Percentiles rank a stretch among this genome's conserved stretches.
Evolutionary conservation across 2,113 vertebrate species (phyloP).

Genomic region (Eurypyga helias): DNA sequence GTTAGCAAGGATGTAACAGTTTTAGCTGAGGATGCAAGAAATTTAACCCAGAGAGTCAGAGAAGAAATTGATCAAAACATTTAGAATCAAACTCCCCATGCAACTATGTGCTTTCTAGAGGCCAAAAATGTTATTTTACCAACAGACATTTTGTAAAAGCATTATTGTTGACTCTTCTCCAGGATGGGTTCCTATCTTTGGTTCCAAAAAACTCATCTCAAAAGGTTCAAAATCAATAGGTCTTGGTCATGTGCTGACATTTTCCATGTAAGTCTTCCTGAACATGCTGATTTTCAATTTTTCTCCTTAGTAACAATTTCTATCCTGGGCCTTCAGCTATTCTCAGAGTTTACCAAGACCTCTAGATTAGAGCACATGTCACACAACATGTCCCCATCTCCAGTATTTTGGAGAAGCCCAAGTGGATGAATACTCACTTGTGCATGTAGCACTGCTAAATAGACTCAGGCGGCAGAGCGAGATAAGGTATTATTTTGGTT

Average conservation of each 20-base stretch:
- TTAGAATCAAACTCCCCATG: neutral
- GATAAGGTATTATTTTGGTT: neutral
- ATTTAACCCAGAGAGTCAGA: neutral
- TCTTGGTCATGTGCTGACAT: neutral
- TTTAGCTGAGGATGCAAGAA: neutral
- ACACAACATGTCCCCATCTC: neutral
- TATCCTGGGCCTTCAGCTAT: neutral
- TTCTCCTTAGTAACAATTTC: neutral
- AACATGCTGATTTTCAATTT: neutral
- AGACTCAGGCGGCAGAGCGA: neutral
- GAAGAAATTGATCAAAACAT: neutral
- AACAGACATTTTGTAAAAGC: neutral
- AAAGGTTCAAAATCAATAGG: neutral
- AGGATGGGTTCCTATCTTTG: neutral
- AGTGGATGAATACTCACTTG: accelerated
- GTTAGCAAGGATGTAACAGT: neutral
- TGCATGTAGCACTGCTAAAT: neutral
- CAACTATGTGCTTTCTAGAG: neutral
- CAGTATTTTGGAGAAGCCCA: neutral
- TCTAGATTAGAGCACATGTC: neutral
- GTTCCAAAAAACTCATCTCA: neutral
- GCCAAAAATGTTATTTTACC: neutral
- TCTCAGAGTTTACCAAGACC: neutral
- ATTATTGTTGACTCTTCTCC: neutral
- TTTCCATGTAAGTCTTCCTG: neutral